Conservation (phyloP, 1,140 invertebrate species). For the Heliconius hermathena region DNA sequence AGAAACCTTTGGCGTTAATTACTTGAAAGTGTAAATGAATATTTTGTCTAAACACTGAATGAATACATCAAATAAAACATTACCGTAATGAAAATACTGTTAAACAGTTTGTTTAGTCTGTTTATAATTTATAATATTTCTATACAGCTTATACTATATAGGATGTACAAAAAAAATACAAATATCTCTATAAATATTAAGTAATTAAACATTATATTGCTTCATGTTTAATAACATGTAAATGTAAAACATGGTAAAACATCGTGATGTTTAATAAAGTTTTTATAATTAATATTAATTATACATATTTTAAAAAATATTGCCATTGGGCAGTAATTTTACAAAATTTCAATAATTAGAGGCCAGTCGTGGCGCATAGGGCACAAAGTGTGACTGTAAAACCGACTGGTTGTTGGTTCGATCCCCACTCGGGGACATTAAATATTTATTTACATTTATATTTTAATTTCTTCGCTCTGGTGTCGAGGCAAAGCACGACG, state of each 20-base stretch:
- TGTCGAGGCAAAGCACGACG: no score
- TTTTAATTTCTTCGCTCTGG: no score
- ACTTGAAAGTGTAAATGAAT: neutral
- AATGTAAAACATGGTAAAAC: neutral
- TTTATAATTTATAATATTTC: neutral
- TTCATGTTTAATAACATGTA: neutral
- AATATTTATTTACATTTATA: no score
- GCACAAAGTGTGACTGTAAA: no score
- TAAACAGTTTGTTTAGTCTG: neutral
- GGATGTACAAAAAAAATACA: neutral
- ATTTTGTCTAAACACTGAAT: slow-evolving; percentile 8
- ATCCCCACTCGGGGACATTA: no score
- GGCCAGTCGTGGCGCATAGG: no score
- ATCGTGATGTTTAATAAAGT: no score
- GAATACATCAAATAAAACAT: slow-evolving; percentile 1
- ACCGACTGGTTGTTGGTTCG: no score
- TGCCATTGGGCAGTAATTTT: neutral
- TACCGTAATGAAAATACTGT: neutral
- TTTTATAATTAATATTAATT: neutral
- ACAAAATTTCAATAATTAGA: no score
- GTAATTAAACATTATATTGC: neutral
- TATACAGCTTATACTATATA: neutral
- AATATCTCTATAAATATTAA: neutral
- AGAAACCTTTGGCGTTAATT: neutral
- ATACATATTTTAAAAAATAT: neutral